Conservation (phyloP, 2,113 vertebrate species). For the Jaculus jaculus region DNA sequence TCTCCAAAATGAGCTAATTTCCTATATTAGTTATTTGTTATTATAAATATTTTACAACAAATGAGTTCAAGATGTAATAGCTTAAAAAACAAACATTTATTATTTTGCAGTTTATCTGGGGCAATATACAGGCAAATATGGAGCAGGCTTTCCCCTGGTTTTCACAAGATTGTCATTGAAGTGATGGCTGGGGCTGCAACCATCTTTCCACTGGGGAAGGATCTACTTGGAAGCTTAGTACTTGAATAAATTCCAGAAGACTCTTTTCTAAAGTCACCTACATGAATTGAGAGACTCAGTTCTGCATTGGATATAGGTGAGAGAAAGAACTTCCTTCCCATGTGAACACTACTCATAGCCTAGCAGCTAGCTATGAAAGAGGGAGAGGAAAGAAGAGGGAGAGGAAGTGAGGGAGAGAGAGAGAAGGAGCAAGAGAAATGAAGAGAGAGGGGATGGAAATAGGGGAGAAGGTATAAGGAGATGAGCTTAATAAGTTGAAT, state of each 20-base stretch:
- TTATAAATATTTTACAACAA: not conserved
- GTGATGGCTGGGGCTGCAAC: not conserved
- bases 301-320: not conserved
- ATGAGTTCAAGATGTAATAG: not conserved
- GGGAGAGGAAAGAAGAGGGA: not conserved
- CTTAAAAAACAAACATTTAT: not conserved
- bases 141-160: not conserved
- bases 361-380: not conserved
- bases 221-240: not conserved
- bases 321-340: not conserved
- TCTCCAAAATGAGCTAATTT: not conserved
- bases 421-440: not conserved
- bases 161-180: not conserved
- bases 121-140: not conserved
- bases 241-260: not conserved
- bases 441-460: not conserved
- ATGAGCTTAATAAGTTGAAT: not conserved
- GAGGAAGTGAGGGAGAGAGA: not conserved
- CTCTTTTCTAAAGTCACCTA: not conserved
- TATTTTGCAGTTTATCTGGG: not conserved
- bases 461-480: not conserved
- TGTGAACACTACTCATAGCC: not conserved
- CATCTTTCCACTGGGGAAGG: not conserved
- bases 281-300: not conserved
- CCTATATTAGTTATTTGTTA: not conserved